phyloP scores from a whole-genome alignment of 2,888 invertebrate genomes.

The Eilema caniola region DNA sequence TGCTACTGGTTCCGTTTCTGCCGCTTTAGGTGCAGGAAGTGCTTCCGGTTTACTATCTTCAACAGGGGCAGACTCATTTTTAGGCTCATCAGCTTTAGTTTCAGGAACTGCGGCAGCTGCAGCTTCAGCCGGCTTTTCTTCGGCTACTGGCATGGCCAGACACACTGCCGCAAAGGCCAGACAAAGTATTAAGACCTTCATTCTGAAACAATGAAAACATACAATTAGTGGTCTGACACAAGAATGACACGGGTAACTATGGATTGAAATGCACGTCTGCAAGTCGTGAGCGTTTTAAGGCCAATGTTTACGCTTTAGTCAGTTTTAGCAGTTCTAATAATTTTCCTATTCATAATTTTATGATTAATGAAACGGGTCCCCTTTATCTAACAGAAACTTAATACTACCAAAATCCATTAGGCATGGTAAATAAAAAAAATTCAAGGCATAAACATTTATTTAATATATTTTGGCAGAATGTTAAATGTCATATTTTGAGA shows the following conservation, averaged over 20 bases:
- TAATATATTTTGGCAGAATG: too few relatives aligned
- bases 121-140: slow-evolving; percentile 64
- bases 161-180: slow-evolving; percentile 86
- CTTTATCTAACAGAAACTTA: too few relatives aligned
- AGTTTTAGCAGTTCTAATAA: slow-evolving; percentile 72
- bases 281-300: slow-evolving; percentile 81
- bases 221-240: slow-evolving; percentile 68
- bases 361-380: background rate
- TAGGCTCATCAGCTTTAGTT: slow-evolving; percentile 52
- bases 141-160: slow-evolving; percentile 88
- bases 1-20: slow-evolving; percentile 52
- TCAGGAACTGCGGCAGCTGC: slow-evolving; percentile 50
- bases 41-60: slow-evolving; percentile 62
- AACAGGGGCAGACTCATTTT: slow-evolving; percentile 46
- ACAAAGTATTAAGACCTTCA: slow-evolving; percentile 89
- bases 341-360: slow-evolving; percentile 73
- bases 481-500: too few relatives aligned
- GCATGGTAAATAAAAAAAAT: too few relatives aligned
- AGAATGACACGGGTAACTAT: slow-evolving; percentile 61
- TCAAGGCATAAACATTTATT: too few relatives aligned
- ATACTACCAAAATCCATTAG: too few relatives aligned
- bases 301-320: slow-evolving; percentile 83
- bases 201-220: slow-evolving; percentile 83
- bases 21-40: slow-evolving; percentile 56
- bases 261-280: slow-evolving; percentile 71